Evolutionary conservation across 2,113 vertebrate species (phyloP), one percentile per base, ranked within the genome.

Genomic region (Gambusia holbrooki): DNA sequence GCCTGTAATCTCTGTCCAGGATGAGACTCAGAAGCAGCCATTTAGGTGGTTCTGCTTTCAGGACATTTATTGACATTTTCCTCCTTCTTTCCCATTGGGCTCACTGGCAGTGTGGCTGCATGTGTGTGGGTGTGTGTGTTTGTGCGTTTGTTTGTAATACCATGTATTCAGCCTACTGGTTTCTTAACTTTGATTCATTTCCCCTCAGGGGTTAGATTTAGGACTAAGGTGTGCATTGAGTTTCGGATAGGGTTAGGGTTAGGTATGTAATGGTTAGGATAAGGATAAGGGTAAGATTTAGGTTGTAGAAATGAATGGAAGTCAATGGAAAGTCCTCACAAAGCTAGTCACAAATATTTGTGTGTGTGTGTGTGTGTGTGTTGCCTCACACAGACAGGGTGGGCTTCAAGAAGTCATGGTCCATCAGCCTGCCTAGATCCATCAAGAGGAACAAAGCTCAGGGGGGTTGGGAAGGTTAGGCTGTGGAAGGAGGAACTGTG

Each of bases 371-470:
- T 87, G 77, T 83, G 65, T 85, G 87, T 75, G 89, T 69, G 72
- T 33, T 54, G 66, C 66, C 80, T 90, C 81, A 82, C 80, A 87
- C 93, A 95, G 93, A 94, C 86, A 84, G 83, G 81, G 88, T 93
- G 90, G 95, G 88, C 91, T 90, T 92, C 87, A 90, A 90, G 84
- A 88, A 92, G 92, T 95, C 94, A 92, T 73, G 92, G 93, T 81
- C 83, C 91, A 92, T 83, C 71, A 84, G 93, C 87, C 89, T 81
- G 79, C 89, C 90, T 80, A 87, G 91, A 90, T 94, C 92, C 87
- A 94, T 89, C 82, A 93, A 88, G 87, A 93, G 89, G 92, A 94
- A 95, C 90, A 93, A 95, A 95, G 90, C 86, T 37, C 35, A 69
- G 76, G 67, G 77, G 90, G 27, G n/a, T 7, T 29, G 62, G 62